These are phyloP conservation scores for Enteromius radiatus DNA, from an alignment of 2,797 vertebrate species.

Conservation along the genomic window DNA sequence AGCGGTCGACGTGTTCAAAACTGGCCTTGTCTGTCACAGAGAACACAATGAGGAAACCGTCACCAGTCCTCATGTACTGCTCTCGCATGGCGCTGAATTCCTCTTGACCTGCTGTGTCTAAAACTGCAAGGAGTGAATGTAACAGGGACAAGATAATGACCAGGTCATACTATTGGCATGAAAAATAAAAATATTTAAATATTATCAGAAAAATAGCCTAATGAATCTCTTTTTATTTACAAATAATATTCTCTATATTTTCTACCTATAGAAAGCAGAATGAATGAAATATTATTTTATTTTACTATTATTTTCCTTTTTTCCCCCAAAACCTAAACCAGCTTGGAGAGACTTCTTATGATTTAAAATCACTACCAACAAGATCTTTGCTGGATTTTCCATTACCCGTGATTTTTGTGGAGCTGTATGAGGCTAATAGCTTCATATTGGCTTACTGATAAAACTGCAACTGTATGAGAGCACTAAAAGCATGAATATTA, in stretches of 20 bases:
- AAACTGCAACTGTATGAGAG: not conserved
- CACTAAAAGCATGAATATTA: not conserved
- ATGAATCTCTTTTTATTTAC: not conserved
- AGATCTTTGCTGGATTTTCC: not conserved
- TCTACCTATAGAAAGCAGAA: not conserved
- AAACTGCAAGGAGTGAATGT: conserved; percentile 77
- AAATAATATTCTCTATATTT: not conserved
- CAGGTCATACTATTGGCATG: not conserved
- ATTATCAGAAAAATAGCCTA: not conserved
- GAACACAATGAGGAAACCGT: conserved; percentile 97
- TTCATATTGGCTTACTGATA: not conserved
- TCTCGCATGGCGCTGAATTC: conserved; percentile 99
- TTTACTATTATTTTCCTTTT: not conserved
- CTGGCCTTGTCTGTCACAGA: conserved; percentile 98
- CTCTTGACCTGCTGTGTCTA: conserved; percentile 98
- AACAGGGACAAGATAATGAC: not conserved
- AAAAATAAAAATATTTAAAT: not conserved
- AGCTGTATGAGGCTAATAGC: conserved; percentile 1
- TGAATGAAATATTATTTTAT: not conserved
- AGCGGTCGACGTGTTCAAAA: conserved; percentile 96
- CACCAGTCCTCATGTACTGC: conserved; percentile 98
- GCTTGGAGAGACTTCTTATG: not conserved
- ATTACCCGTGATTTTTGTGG: not conserved
- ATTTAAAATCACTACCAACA: not conserved
- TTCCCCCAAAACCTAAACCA: not conserved